These are phyloP conservation scores for Podarcis muralis DNA, from an alignment of 2,113 vertebrate species.

Conservation along the genomic window DNA sequence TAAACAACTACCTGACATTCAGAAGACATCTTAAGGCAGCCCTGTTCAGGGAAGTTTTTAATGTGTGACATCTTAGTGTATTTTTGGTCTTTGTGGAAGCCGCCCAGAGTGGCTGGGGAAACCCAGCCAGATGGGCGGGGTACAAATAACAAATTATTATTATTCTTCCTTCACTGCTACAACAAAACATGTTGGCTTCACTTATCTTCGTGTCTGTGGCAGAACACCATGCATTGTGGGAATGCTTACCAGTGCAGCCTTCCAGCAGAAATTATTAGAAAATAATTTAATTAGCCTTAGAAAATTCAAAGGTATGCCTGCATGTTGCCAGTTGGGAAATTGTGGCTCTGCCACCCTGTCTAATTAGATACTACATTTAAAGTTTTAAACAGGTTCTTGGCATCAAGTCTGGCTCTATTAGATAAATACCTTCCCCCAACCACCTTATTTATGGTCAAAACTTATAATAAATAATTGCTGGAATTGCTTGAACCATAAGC, in stretches of 20 bases:
- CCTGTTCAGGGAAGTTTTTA: no score
- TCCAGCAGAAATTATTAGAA: neutral
- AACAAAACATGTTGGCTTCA: neutral
- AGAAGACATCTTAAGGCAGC: no score
- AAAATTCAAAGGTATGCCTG: neutral
- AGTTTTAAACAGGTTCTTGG: neutral
- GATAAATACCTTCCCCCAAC: no score
- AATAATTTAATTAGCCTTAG: neutral
- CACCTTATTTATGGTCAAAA: neutral
- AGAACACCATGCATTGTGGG: neutral
- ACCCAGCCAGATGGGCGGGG: no score
- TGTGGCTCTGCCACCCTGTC: neutral
- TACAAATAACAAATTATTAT: no score
- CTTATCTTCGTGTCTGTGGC: neutral
- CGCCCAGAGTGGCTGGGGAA: no score
- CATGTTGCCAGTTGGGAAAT: neutral
- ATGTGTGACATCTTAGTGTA: no score
- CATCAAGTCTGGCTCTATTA: neutral
- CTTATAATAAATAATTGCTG: neutral
- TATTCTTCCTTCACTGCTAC: no score
- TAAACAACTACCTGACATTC: no score
- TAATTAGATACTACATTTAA: neutral
- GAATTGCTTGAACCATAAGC: neutral
- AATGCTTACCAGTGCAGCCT: neutral
- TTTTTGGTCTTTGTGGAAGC: no score